phyloP scores from a whole-genome alignment of 2,888 invertebrate genomes.

The Heliconius sara region DNA sequence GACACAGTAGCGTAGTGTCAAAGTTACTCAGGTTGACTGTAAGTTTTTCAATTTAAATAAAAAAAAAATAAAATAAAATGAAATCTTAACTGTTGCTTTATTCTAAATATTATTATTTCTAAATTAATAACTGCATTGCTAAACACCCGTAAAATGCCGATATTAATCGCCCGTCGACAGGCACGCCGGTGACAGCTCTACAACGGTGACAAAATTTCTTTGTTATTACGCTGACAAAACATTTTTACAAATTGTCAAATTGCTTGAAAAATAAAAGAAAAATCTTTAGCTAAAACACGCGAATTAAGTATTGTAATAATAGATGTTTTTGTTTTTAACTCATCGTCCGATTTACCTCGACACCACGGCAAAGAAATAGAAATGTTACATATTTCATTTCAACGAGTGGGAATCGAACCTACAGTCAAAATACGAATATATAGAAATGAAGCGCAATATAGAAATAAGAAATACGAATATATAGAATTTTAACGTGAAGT shows the following conservation, averaged over 20 bases:
- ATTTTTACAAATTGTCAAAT: neutral
- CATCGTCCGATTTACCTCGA: too few relatives aligned
- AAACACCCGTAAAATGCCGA: conserved; percentile 1
- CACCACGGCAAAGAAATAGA: too few relatives aligned
- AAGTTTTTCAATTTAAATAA: too few relatives aligned
- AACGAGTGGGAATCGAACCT: too few relatives aligned
- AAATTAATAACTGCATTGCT: neutral
- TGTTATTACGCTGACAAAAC: conserved; percentile 46
- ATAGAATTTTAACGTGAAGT: too few relatives aligned
- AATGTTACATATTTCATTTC: too few relatives aligned
- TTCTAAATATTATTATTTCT: neutral
- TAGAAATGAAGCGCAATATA: too few relatives aligned
- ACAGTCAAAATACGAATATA: too few relatives aligned
- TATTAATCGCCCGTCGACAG: conserved; percentile 47
- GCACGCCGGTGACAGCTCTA: conserved; percentile 51
- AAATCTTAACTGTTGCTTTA: neutral
- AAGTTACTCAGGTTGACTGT: too few relatives aligned
- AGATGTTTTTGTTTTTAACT: neutral
- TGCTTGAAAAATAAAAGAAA: neutral
- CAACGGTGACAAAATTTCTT: conserved; percentile 49
- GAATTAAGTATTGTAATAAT: neutral
- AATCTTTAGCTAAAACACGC: neutral
- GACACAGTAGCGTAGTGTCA: too few relatives aligned
- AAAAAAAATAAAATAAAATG: too few relatives aligned
- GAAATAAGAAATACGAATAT: too few relatives aligned